These are phyloP conservation scores for Macquaria ambigua DNA, from an alignment of 2,113 vertebrate genomes.

Conservation along the genomic window DNA sequence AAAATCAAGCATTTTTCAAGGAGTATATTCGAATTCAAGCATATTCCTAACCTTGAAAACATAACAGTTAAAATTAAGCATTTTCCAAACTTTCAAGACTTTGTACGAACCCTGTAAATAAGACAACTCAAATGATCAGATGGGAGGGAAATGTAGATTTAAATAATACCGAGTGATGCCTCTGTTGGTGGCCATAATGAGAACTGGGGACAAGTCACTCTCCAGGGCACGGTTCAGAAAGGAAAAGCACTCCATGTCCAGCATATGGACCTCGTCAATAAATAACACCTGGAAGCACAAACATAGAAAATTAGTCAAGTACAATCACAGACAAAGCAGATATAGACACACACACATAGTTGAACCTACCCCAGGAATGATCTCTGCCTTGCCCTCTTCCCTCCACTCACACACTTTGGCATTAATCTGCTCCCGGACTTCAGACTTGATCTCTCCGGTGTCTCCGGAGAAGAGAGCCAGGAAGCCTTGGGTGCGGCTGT, in stretches of 20 bases:
- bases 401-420: constrained; percentile 96
- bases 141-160: background rate
- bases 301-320: background rate
- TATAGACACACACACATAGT: fast-evolving
- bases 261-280: constrained; percentile 96
- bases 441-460: constrained; percentile 95
- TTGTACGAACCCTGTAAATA: background rate
- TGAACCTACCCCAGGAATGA: constrained; percentile 90
- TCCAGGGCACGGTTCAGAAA: constrained; percentile 94
- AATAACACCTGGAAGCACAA: constrained; percentile 89
- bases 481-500: constrained; percentile 96
- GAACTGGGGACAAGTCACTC: constrained; percentile 92
- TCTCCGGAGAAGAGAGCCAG: constrained; percentile 95
- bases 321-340: background rate
- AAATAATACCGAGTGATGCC: constrained; percentile 90
- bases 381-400: constrained; percentile 94
- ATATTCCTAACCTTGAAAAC: too few relatives aligned
- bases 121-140: background rate
- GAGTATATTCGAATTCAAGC: too few relatives aligned
- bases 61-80: too few relatives aligned
- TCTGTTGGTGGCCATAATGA: constrained; percentile 95
- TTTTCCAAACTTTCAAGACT: too few relatives aligned
- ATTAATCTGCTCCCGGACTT: constrained; percentile 95
- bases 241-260: constrained; percentile 96
- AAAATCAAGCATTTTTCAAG: too few relatives aligned